phyloP scores from a whole-genome alignment of 2,113 vertebrate genomes.

The Hemichromis elongatus region DNA sequence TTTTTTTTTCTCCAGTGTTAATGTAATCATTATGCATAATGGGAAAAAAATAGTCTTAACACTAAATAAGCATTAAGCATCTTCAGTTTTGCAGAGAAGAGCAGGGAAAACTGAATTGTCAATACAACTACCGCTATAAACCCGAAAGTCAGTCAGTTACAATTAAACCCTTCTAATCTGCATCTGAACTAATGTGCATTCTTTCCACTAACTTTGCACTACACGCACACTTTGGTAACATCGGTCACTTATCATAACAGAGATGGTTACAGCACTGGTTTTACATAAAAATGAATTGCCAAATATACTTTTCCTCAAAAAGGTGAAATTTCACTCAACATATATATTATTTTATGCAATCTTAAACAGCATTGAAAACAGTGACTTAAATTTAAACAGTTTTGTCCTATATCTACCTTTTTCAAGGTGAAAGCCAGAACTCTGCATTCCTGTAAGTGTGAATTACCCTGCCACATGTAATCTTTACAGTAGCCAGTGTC shows the following conservation, averaged over 20 bases:
- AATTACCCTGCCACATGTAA: background rate
- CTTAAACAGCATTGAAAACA: background rate
- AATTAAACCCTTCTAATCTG: background rate
- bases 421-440: background rate
- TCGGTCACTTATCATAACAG: background rate
- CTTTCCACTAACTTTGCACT: background rate
- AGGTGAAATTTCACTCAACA: background rate
- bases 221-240: background rate
- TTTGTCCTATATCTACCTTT: background rate
- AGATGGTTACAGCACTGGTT: background rate
- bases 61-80: background rate
- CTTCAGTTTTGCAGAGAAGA: background rate
- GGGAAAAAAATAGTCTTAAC: background rate
- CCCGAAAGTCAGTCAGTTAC: background rate
- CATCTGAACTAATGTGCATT: background rate
- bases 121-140: background rate
- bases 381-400: background rate
- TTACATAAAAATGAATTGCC: fast-evolving
- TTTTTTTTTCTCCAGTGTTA: background rate
- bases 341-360: background rate
- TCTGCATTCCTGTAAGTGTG: background rate
- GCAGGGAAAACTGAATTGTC: background rate
- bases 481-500: slow-evolving; percentile 11
- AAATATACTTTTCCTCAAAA: background rate
- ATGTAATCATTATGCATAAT: background rate